Evolutionary conservation across 2,797 vertebrate genomes (phyloP), one percentile per base, ranked within the genome.

Genomic region (Austrolebias charrua): DNA sequence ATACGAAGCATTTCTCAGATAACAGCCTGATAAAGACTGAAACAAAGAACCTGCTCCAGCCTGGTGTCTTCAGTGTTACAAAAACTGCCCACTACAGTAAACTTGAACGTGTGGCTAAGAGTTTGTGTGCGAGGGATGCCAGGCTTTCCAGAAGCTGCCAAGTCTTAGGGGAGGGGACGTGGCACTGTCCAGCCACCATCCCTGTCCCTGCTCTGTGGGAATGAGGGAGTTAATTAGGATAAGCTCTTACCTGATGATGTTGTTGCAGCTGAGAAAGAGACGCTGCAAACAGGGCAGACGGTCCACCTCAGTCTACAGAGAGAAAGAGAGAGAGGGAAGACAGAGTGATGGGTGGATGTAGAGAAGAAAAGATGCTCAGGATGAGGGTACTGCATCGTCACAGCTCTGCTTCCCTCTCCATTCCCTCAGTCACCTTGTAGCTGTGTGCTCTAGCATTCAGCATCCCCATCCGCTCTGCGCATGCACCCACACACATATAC

Each of bases 241-340:
- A 15, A 71, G 75, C 81, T 68, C 95, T 95, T 96, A 99, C 98
- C 95, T 95, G 93, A 92, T 93, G 89, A 99, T 98, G 90, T 91
- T 95, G 92, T 98, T 99, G 92, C 93, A 94, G 93, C 96, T 97
- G 94, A 99, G 98, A 88, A 97, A 97, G 82, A 99, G 93, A 68
- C 92, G 95, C 79, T 96, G 96, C 88, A 99, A 94, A 90, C 90
- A 79, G 90, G 96, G 95, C 89, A 99, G 93, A 87, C 85, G 88
- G 90, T 97, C 95, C 94, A 97, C 93, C 94, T 96, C 96, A 88
- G 94, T 95, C 97, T 99, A 82, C 88, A 85, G 75, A 68, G 67
- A 78, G 68, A 78, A 77, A 75, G 63, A 77, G 72, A 75, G 67
- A 84, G 69, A 88, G 81, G 73, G 69, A 63, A 71, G 62, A 80